phyloP scores from a whole-genome alignment of 2,113 vertebrate species.

The Geococcyx californianus region DNA sequence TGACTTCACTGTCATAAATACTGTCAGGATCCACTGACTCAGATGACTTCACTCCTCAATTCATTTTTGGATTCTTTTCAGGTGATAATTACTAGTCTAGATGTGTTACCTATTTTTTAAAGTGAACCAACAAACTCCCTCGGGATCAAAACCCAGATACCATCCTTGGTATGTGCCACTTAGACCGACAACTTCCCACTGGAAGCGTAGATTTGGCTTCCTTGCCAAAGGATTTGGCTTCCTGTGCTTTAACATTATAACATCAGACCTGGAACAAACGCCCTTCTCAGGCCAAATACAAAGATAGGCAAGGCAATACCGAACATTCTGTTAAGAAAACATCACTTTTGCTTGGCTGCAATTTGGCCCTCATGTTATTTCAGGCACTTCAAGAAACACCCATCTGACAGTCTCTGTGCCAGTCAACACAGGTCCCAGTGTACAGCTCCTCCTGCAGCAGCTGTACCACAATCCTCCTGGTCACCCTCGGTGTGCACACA shows the following conservation, averaged over 20 bases:
- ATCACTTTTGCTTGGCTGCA: neutral
- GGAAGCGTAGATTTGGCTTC: fast-evolving
- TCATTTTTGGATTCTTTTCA: neutral
- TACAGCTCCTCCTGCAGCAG: neutral
- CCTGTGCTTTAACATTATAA: no score
- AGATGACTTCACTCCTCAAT: neutral
- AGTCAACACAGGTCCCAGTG: no score
- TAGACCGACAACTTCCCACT: fast-evolving
- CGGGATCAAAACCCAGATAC: neutral
- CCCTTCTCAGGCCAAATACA: neutral
- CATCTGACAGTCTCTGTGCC: fast-evolving
- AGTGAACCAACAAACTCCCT: neutral
- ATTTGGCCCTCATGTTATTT: neutral
- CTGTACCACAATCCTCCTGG: neutral
- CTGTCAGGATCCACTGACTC: neutral
- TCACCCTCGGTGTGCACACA: fast-evolving
- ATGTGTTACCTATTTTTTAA: neutral
- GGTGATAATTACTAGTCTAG: neutral
- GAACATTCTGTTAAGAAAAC: neutral
- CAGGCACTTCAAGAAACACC: neutral
- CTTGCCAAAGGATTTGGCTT: no score
- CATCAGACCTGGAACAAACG: neutral
- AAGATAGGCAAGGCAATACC: neutral
- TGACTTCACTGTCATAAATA: neutral
- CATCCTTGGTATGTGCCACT: neutral